Evolutionary conservation across 2,888 invertebrate species (phyloP).

Genomic region (Agonum fuliginosum): DNA sequence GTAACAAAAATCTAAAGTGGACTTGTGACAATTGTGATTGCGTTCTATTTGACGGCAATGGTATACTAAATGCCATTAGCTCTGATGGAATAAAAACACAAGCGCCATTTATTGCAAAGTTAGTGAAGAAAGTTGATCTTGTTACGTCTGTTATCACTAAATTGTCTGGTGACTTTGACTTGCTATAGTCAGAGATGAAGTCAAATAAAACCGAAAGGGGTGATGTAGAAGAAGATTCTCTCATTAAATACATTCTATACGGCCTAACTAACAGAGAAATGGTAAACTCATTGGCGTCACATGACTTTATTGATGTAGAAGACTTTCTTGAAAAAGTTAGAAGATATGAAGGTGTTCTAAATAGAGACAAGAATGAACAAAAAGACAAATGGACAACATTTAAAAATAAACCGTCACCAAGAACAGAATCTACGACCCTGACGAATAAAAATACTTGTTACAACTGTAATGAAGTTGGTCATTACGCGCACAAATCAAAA

Average conservation of each 20-base stretch:
- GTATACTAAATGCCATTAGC: neutral
- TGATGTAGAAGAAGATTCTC: no score
- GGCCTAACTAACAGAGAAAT: no score
- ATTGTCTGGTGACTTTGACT: neutral
- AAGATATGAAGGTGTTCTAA: neutral
- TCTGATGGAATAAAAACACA: neutral
- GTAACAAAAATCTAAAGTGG: no score
- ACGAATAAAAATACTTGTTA: no score
- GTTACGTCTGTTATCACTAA: neutral
- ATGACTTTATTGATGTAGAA: neutral
- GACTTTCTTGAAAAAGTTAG: neutral
- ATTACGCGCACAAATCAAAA: neutral
- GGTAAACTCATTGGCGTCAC: neutral
- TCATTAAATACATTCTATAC: no score
- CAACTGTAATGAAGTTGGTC: slow-evolving; percentile 2
- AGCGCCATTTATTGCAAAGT: neutral
- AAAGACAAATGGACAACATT: no score
- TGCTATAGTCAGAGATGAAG: neutral
- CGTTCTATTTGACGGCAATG: neutral
- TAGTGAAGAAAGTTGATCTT: neutral
- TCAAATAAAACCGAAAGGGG: neutral
- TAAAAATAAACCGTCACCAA: no score
- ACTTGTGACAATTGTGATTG: neutral
- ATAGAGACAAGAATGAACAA: neutral
- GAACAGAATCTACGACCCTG: no score